Conservation (phyloP, 1,140 invertebrate species). For the Caenorhabditis latens region DNA sequence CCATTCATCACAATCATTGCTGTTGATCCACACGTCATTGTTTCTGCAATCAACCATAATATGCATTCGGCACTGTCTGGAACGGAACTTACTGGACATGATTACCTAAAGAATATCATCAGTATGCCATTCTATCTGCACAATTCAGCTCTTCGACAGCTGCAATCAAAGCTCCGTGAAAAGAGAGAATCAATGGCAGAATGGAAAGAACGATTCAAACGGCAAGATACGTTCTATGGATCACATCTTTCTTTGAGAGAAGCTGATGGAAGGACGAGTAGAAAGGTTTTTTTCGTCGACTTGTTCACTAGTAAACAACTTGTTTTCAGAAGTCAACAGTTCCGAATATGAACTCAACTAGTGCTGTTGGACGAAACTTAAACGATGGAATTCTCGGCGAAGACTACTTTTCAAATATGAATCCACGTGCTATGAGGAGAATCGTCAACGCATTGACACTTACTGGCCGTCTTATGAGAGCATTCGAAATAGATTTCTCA, state of each 20-base stretch:
- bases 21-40: conserved; percentile 77
- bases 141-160: conserved; percentile 86
- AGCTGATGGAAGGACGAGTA: conserved; percentile 49
- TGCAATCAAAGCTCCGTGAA: conserved; percentile 66
- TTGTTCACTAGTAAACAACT: background rate
- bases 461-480: conserved; percentile 87
- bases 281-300: conserved; percentile 10
- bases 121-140: conserved; percentile 97
- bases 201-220: conserved; percentile 69
- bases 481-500: conserved; percentile 98
- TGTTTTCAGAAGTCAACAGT: conserved; percentile 44
- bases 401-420: conserved; percentile 96
- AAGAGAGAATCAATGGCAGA: conserved; percentile 68
- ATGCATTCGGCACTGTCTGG: conserved; percentile 66
- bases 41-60: conserved; percentile 77
- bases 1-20: conserved; percentile 77
- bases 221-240: conserved; percentile 69
- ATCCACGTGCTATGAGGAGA: conserved; percentile 93
- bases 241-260: conserved; percentile 68
- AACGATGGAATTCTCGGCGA: conserved; percentile 86
- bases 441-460: conserved; percentile 91
- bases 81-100: conserved; percentile 87
- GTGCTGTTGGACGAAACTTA: conserved; percentile 70
- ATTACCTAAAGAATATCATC: conserved; percentile 94
- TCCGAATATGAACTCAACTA: conserved; percentile 39